phyloP scores from a whole-genome alignment of 2,797 vertebrate genomes.

The Phoebastria nigripes region DNA sequence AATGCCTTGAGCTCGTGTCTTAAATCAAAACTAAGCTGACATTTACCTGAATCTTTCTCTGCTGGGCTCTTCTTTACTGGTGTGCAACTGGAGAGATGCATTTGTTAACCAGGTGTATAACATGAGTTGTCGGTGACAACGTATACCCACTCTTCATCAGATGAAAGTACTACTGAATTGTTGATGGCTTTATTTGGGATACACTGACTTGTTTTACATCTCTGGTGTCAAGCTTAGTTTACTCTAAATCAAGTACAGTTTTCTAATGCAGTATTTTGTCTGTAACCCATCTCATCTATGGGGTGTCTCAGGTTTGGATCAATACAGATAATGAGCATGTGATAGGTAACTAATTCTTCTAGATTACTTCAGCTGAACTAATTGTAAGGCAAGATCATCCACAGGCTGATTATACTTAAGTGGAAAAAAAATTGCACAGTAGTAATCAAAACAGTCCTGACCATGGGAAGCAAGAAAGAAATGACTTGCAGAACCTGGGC shows the following conservation, averaged over 20 bases:
- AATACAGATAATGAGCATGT: neutral
- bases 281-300: rapidly evolving
- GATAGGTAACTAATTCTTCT: neutral
- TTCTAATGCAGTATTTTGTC: neutral
- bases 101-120: neutral
- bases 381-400: neutral
- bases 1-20: neutral
- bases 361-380: neutral
- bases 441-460: neutral
- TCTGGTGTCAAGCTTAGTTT: neutral
- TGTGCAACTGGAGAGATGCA: neutral
- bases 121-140: neutral
- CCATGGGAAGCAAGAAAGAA: neutral
- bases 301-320: neutral
- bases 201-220: neutral
- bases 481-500: neutral
- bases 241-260: neutral
- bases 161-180: neutral
- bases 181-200: neutral
- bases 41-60: neutral
- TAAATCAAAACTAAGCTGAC: neutral
- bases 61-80: neutral
- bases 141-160: neutral
- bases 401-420: neutral
- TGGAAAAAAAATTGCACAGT: neutral